Evolutionary conservation across 2,888 invertebrate species (phyloP), one percentile per base, ranked within the genome.

Genomic region (Caenorhabditis macrosperma): DNA sequence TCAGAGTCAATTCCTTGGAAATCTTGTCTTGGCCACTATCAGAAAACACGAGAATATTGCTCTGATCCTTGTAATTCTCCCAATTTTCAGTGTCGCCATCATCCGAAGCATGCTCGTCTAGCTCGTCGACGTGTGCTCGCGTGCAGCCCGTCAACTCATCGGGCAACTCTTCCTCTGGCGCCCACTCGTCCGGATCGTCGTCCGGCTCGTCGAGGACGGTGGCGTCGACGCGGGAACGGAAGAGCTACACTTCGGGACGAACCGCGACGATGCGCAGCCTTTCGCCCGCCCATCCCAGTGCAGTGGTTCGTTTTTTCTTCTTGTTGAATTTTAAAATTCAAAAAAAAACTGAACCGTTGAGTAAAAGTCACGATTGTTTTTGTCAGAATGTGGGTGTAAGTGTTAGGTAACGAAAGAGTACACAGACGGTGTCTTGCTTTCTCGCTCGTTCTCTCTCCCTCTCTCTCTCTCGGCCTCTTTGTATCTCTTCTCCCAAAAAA

Each of bases 261-360:
- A 57, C 69, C 26, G 64, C 72, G 17, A 50, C 46, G 52, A 63
- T 80, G 50, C 59, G 84, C 55, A 75, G 74, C 17, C 52, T 82
- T 6, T 84, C 84, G 30, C 81, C 84, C 1, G 84, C 84, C 26
- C 81, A 82, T 63, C 84, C 84, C 22, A 80, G 74, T 63, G 71
- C 81, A 44, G 72, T 72, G 33, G 84, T 84, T 17, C 64, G 82
- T 69, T 30, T 15, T 38, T 76, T 50, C 20, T n/a, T n/a, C n/a
- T 61, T 15, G 46, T 12, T 10, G 17, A 50, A 22, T 50, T 50
- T 33, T 33, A 7, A 9, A 9, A 7, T 33, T 38, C 22, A 20
- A 61, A 52, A 46, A 33, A 41, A 48, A 44, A 6, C 59, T 24
- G 35, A 50, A 35, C 15, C 4, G 57, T 57, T 22, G 5, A n/a